These are phyloP conservation scores for Isichthys henryi DNA, from an alignment of 2,113 vertebrate species.

Conservation along the genomic window DNA sequence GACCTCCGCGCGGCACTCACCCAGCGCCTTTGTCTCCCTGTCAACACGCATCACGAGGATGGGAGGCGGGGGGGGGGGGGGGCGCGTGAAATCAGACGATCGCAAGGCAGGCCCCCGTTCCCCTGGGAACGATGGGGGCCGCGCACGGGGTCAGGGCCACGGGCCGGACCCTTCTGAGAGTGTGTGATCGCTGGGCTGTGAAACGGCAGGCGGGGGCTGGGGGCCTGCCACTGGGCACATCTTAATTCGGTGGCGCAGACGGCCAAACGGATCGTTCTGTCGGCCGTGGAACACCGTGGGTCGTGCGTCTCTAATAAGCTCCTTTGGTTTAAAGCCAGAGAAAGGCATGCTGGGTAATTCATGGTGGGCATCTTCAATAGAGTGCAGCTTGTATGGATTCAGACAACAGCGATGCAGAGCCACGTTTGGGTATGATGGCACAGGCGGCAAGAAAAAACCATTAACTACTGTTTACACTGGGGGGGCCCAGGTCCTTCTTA, in stretches of 20 bases:
- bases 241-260: slow-evolving; percentile 78
- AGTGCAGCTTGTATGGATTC: neutral
- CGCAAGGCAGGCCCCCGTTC: slow-evolving; percentile 73
- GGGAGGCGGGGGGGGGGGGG: neutral
- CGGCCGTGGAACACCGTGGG: slow-evolving; percentile 25
- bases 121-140: slow-evolving; percentile 69
- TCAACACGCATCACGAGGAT: slow-evolving; percentile 67
- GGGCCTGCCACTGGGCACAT: slow-evolving; percentile 60
- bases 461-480: neutral
- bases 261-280: slow-evolving; percentile 72
- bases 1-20: slow-evolving; percentile 69
- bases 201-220: slow-evolving; percentile 52
- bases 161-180: slow-evolving; percentile 73
- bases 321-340: neutral
- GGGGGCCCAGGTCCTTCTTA: neutral
- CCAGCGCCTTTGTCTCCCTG: slow-evolving; percentile 82
- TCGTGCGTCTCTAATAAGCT: neutral
- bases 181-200: slow-evolving; percentile 69
- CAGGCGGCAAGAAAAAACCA: neutral
- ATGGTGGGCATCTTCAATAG: neutral
- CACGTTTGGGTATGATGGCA: neutral
- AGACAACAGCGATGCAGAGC: neutral
- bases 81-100: slow-evolving; percentile 74
- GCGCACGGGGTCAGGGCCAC: slow-evolving; percentile 76
- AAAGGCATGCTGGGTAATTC: neutral